phyloP scores from a whole-genome alignment of 2,888 invertebrate species.

The Nymphalis urticae region DNA sequence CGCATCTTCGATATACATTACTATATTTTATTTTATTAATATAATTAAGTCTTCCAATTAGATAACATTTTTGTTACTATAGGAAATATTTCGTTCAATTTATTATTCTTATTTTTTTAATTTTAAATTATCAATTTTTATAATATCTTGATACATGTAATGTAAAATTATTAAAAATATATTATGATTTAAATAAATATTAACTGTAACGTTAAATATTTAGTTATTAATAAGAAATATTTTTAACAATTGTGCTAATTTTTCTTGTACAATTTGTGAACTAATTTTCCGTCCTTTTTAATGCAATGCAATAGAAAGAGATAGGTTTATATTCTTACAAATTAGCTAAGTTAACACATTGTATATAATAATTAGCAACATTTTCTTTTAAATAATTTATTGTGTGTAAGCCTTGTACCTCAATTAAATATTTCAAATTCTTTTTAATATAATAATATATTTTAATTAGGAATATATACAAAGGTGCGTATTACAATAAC shows the following conservation, averaged over 20 bases:
- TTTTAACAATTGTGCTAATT: too few relatives aligned
- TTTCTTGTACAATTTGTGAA: too few relatives aligned
- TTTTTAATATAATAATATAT: neutral
- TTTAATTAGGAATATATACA: conserved; percentile 1
- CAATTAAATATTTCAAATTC: neutral
- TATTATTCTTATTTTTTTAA: neutral
- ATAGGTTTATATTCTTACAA: too few relatives aligned
- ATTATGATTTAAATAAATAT: neutral
- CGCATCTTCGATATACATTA: conserved; percentile 4
- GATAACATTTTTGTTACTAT: too few relatives aligned
- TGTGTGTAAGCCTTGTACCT: conserved; percentile 6
- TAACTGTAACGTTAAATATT: neutral
- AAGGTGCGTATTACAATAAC: conserved; percentile 6
- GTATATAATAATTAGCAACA: too few relatives aligned
- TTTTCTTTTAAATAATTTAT: neutral
- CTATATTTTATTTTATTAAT: neutral
- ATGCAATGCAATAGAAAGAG: too few relatives aligned
- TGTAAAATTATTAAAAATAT: neutral
- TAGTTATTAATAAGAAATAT: neutral
- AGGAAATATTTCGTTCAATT: neutral
- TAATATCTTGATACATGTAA: too few relatives aligned
- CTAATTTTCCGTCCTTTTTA: too few relatives aligned
- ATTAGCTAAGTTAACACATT: too few relatives aligned
- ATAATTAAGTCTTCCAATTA: conserved; percentile 16
- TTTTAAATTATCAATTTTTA: neutral